Evolutionary conservation across 2,888 invertebrate species (phyloP).

Genomic region (Beris chalybata): DNA sequence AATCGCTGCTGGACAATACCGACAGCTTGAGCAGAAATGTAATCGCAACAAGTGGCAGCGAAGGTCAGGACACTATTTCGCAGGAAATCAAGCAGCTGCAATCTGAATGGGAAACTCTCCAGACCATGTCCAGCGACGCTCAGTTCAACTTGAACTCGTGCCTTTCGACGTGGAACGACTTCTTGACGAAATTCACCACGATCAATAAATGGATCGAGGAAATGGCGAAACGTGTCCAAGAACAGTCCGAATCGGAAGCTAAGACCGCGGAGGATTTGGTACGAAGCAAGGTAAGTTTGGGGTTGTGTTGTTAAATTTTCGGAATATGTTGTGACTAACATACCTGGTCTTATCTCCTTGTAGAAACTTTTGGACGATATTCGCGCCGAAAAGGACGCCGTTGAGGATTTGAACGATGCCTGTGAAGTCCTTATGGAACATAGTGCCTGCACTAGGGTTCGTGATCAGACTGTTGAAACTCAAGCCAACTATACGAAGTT

Average conservation of each 20-base stretch:
- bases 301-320: background rate
- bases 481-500: slow-evolving; percentile 81
- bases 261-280: slow-evolving; percentile 78
- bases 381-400: slow-evolving; percentile 70
- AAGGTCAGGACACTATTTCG: slow-evolving; percentile 79
- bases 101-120: slow-evolving; percentile 79
- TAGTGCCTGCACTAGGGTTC: slow-evolving; percentile 80
- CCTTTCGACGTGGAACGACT: slow-evolving; percentile 79
- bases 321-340: background rate
- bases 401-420: slow-evolving; percentile 83
- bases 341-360: slow-evolving; percentile 17
- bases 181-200: slow-evolving; percentile 69
- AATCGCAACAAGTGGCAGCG: slow-evolving; percentile 74
- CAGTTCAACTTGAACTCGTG: slow-evolving; percentile 75
- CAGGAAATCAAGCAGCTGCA: slow-evolving; percentile 81
- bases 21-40: slow-evolving; percentile 75
- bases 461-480: slow-evolving; percentile 82
- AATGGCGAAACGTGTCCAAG: slow-evolving; percentile 66
- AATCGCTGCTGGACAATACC: slow-evolving; percentile 71
- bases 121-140: slow-evolving; percentile 74
- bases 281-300: slow-evolving; percentile 65
- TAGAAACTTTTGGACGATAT: slow-evolving; percentile 75
- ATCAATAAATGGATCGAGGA: slow-evolving; percentile 76
- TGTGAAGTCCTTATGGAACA: slow-evolving; percentile 86
- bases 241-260: slow-evolving; percentile 69